Conservation (phyloP, 2,113 vertebrate genomes). For the Atrichornis clamosus region DNA sequence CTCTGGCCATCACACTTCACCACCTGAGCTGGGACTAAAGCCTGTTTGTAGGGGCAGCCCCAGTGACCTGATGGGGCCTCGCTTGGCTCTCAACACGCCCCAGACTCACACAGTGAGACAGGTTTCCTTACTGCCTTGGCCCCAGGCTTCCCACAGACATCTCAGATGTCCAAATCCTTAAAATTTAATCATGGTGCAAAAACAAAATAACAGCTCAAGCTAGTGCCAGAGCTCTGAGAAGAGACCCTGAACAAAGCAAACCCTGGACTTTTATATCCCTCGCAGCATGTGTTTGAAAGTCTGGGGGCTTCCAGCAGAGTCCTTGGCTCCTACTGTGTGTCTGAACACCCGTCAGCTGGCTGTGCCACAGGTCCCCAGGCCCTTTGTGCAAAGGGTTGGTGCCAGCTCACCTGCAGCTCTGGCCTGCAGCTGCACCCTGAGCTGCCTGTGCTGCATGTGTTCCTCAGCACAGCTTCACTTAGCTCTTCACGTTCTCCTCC, state of each 20-base stretch:
- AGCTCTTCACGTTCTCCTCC: not conserved
- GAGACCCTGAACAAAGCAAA: not conserved
- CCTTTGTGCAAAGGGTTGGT: not conserved
- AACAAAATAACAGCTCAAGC: not conserved
- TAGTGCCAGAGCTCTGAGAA: not conserved
- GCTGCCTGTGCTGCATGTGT: not conserved
- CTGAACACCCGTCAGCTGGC: not conserved
- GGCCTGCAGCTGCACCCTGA: not conserved
- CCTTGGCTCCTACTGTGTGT: not conserved
- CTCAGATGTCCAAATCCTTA: not conserved
- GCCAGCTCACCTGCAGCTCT: not conserved
- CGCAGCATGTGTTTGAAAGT: accelerated
- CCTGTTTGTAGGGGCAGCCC: not conserved
- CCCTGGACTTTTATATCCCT: not conserved
- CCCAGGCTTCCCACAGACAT: not conserved
- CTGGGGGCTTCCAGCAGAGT: not conserved
- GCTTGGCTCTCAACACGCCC: accelerated
- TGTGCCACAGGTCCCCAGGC: not conserved
- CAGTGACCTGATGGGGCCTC: not conserved
- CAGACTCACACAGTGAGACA: not conserved
- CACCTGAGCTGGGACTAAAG: not conserved
- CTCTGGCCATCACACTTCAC: not conserved
- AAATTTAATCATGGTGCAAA: not conserved
- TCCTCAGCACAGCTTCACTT: not conserved
- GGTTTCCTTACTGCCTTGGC: not conserved